Evolutionary conservation across 2,888 invertebrate species (phyloP), one percentile per base, ranked within the genome.

Genomic region (Dromius quadrimaculatus): DNA sequence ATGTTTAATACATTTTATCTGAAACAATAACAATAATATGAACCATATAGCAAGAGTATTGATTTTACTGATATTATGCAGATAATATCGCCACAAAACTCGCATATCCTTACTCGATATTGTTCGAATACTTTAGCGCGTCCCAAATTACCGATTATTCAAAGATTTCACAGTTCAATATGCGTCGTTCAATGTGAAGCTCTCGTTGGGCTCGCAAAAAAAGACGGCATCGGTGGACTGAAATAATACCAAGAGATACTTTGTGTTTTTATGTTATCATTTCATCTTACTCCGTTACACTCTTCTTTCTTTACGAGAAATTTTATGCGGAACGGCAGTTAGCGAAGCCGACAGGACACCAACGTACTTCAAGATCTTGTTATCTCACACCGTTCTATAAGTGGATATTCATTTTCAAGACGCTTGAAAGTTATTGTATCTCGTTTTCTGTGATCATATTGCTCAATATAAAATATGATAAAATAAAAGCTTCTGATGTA

Each of bases 251-350:
- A 57, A 36, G 72, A 73, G 74, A 71, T 72, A 74, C 72, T 75
- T 75, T 75, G 73, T 75, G 74, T 74, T 75, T 75, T 75, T 75
- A 75, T 75, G 74, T 74, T 73, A 74, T 74, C 75, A 75, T 75
- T 75, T 74, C 74, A 74, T 74, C 73, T 71, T 71, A 64, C 59
- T 45, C 71, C 71, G 74, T 73, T 73, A 74, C 71, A 73, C 71
- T 73, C 72, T 69, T 71, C 71, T 74, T 72, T 72, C 73, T 75
- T 75, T 75, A 75, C 72, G 72, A 72, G 50, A 22, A 72, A 66
- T 71, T 74, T 74, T 73, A 54, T 54, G 28, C 72, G 64, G 70
- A 69, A 6, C 45, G 45, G 23, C 50, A 20, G 59, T 23, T 41
- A 38, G 22, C 41, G 22, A 11, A 20, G 11, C 23, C 11, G 38